phyloP scores from a whole-genome alignment of 2,797 vertebrate genomes.

The Hoplostethus mediterraneus region DNA sequence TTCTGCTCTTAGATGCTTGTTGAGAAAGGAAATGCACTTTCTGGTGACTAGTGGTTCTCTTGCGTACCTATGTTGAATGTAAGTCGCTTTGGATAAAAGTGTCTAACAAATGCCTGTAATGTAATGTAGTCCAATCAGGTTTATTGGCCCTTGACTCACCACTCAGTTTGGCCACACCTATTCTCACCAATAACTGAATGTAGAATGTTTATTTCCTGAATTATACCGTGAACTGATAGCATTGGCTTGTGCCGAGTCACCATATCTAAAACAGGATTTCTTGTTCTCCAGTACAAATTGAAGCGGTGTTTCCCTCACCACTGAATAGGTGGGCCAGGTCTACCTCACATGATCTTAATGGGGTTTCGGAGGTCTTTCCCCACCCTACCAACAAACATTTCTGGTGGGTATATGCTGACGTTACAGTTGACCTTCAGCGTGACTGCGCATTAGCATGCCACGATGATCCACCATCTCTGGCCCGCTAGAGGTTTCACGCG shows the following conservation, averaged over 20 bases:
- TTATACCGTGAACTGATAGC: no score
- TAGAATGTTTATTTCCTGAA: no score
- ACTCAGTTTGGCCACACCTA: not conserved
- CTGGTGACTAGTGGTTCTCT: no score
- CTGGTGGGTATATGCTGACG: constrained; percentile 12
- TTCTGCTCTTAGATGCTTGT: no score
- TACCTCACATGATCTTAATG: not conserved
- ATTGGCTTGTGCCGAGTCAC: not conserved
- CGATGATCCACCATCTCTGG: constrained; percentile 39
- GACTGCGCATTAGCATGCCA: constrained; percentile 54
- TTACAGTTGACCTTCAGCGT: constrained; percentile 15
- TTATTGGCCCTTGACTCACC: no score
- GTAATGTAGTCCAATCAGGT: no score
- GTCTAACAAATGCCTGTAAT: no score
- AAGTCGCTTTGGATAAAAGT: no score
- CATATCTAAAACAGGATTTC: not conserved
- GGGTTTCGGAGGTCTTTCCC: constrained; percentile 11
- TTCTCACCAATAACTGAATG: no score
- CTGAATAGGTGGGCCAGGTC: not conserved
- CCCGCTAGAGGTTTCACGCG: constrained; percentile 31
- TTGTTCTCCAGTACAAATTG: not conserved
- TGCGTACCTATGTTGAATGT: no score
- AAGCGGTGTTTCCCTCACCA: not conserved
- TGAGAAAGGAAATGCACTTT: no score
- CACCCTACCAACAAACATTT: not conserved